Base-by-base conservation (phyloP, 2,888 invertebrate genomes). In the Prionchulus punctatus region DNA sequence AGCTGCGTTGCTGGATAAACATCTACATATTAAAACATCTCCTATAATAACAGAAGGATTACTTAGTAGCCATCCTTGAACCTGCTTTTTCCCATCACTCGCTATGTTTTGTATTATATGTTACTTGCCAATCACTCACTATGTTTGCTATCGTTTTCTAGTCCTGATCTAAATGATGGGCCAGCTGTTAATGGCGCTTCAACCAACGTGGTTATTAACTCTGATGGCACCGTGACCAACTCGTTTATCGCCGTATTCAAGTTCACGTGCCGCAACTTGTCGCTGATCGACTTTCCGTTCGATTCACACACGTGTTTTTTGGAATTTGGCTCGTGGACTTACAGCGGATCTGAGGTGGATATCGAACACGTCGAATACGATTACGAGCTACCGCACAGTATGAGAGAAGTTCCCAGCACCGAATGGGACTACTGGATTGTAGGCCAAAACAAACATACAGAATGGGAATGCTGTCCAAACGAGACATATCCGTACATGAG, bases 261-360 rank as follows among this genome's bases (percentile, higher is more conserved):
- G 36, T 18, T 18, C 36, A 36, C 36, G 12, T 36, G 36, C n/a
- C 84, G 84, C 64, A 83, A 83, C 69, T 84, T 84, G 67, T 82
- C 84, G 69, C 83, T 84, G 18, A 83, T 83, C 66, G 84, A 83
- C 74, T 85, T 85, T 70, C 84, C 85, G 0, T 85, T 85, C 67
- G 84, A 85, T 67, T 78, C 84, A 57, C 84, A 85, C 72, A 79
- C 81, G 64, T 85, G 85, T 67, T 80, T 80, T 50, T 79, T 85
- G 78, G 84, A 84, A 72, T 85, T 84, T 83, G 83, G 84, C 0
- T 84, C 84, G 0, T 85, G 85, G 85, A 85, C 85, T 0, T 85
- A 85, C 69, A 84, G 84, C 64, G 84, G 84, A 21, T 83, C 82
- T 71, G 83, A 84, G 36, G 12, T 36, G 36, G 36, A 36, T 18